These are phyloP conservation scores for Sinhomidia bicolor DNA, from an alignment of 2,888 invertebrate species.

Conservation along the genomic window DNA sequence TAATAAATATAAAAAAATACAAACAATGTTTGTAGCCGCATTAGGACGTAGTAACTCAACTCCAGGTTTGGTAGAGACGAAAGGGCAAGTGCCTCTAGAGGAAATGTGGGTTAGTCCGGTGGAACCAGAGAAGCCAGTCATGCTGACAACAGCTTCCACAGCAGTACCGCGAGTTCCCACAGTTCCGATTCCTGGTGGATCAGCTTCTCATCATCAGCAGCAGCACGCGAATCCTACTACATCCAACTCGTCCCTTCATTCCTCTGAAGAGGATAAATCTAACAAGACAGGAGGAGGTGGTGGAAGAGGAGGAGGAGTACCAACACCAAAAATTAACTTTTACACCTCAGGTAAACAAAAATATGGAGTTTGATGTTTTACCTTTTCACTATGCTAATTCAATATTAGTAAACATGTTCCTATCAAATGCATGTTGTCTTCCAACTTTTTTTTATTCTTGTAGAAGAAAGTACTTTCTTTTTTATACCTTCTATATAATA, in stretches of 20 bases:
- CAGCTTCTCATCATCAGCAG: slow-evolving; percentile 65
- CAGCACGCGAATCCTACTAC: slow-evolving; percentile 81
- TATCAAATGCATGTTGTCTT: too few species aligned
- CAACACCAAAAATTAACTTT: slow-evolving; percentile 79
- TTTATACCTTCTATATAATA: too few species aligned
- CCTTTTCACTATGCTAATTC: slow-evolving; percentile 4
- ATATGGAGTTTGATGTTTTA: not conserved
- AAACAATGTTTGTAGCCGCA: slow-evolving; percentile 85
- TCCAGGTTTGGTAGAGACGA: slow-evolving; percentile 96
- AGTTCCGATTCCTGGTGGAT: slow-evolving; percentile 75
- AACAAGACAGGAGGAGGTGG: slow-evolving; percentile 76
- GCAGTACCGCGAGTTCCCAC: slow-evolving; percentile 76
- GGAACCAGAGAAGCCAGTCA: slow-evolving; percentile 81
- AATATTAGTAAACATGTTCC: not conserved
- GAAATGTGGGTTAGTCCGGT: slow-evolving; percentile 89
- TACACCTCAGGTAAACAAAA: slow-evolving; percentile 78
- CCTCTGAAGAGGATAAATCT: slow-evolving; percentile 80
- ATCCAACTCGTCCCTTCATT: slow-evolving; percentile 82
- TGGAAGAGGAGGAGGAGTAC: slow-evolving; percentile 64
- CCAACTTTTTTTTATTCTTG: too few species aligned
- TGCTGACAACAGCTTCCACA: slow-evolving; percentile 39
- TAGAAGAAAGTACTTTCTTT: too few species aligned
- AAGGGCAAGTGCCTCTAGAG: slow-evolving; percentile 93
- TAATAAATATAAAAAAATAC: slow-evolving; percentile 20
- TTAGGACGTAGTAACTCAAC: slow-evolving; percentile 98